phyloP scores from a whole-genome alignment of 2,888 invertebrate genomes.

The Drosophila mimica region DNA sequence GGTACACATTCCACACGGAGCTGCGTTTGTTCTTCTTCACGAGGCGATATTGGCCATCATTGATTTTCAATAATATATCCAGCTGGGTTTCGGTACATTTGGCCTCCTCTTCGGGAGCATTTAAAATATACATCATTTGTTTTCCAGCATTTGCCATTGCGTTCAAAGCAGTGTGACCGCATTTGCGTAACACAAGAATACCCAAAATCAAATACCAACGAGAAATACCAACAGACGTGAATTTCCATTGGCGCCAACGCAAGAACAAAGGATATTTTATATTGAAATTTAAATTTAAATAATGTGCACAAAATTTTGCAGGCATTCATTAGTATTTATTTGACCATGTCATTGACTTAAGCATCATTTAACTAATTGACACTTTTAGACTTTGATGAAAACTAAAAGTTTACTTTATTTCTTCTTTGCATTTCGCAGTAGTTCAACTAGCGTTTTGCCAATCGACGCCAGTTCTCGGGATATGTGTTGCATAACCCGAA shows the following conservation, averaged over 20 bases:
- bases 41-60: slow-evolving; percentile 49
- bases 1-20: slow-evolving; percentile 64
- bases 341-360: not conserved
- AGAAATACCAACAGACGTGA: not conserved
- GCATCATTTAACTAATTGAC: not conserved
- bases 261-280: not conserved
- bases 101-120: slow-evolving; percentile 54
- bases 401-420: not conserved
- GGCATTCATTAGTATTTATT: slow-evolving; percentile 3
- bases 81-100: slow-evolving; percentile 66
- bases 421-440: slow-evolving; percentile 34
- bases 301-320: not conserved
- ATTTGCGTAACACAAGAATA: not conserved
- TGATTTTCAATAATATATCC: slow-evolving; percentile 65
- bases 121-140: slow-evolving; percentile 61
- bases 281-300: not conserved
- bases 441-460: slow-evolving; percentile 38
- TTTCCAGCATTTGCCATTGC: slow-evolving; percentile 35
- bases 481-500: slow-evolving; percentile 60
- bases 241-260: not conserved
- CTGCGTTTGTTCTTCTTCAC: slow-evolving; percentile 54
- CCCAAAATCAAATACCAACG: not conserved
- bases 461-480: slow-evolving; percentile 42
- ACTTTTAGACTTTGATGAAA: not conserved
- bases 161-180: slow-evolving; percentile 22